A percentile compares a stretch with the other conserved stretches of the same genome.
phyloP scores from a whole-genome alignment of 2,113 vertebrate species.

The Nothocercus nigrocapillus region DNA sequence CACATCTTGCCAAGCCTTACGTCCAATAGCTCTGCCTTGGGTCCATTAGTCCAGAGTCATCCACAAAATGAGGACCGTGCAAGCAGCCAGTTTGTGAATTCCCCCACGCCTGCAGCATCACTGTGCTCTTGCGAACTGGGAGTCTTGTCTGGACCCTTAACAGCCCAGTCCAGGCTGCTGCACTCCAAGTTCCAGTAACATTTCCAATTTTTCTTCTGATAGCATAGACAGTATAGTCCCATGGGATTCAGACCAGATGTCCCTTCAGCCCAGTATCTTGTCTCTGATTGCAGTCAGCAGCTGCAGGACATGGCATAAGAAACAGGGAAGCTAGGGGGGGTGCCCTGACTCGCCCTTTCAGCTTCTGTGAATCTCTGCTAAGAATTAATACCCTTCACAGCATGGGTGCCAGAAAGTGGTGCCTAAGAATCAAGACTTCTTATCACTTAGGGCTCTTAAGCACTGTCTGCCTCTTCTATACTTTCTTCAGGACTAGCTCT shows the following conservation, averaged over 20 bases:
- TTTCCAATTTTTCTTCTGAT: background rate
- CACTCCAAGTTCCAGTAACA: rapidly evolving
- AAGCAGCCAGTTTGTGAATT: background rate
- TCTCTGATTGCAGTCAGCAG: rapidly evolving
- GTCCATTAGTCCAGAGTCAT: background rate
- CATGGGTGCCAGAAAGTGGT: background rate
- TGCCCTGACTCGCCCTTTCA: background rate
- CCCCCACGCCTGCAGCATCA: background rate
- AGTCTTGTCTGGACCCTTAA: background rate
- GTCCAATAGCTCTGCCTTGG: background rate
- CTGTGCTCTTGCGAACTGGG: too few species aligned
- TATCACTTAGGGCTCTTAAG: background rate
- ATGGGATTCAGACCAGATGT: background rate
- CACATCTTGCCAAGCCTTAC: background rate
- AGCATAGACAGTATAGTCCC: background rate
- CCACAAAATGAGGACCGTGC: background rate
- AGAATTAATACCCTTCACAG: background rate
- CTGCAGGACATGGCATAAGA: background rate
- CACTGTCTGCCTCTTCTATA: background rate
- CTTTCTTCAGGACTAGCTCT: background rate
- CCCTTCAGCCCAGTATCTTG: background rate
- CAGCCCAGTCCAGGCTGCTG: background rate
- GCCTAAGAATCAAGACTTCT: background rate
- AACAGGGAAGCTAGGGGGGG: background rate
- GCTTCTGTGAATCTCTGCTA: rapidly evolving